Conservation (phyloP, 2,888 invertebrate species). For the Pomacea canaliculata region DNA sequence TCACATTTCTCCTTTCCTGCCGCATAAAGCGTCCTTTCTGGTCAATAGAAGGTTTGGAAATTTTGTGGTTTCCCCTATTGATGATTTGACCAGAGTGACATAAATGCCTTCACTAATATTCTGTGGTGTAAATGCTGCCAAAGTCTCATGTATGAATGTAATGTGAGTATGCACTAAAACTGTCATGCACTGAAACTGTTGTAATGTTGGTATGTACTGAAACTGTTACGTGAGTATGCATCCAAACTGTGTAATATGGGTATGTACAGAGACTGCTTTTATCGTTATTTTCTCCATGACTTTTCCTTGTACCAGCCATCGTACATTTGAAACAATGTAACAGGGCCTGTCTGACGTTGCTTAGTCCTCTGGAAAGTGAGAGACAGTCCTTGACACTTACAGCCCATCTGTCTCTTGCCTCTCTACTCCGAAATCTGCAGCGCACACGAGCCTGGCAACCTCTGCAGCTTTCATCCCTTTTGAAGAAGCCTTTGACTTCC, state of each 20-base stretch:
- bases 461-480: slow-evolving; percentile 44
- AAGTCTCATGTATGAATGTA: not conserved
- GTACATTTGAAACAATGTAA: not conserved
- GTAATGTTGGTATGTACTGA: too few species aligned
- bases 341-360: slow-evolving; percentile 47
- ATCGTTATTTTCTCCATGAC: too few species aligned
- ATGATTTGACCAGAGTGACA: not conserved
- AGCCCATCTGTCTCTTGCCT: slow-evolving; percentile 44
- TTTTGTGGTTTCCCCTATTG: not conserved
- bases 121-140: not conserved
- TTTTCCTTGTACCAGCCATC: too few species aligned
- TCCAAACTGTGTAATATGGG: too few species aligned
- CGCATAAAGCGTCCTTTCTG: not conserved
- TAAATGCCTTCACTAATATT: not conserved
- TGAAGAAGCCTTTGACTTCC: slow-evolving; percentile 22
- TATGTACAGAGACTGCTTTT: too few species aligned
- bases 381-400: slow-evolving; percentile 40
- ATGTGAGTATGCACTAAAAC: too few species aligned
- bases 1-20: not conserved
- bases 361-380: slow-evolving; percentile 43
- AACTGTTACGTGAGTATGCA: too few species aligned
- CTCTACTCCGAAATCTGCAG: slow-evolving; percentile 39
- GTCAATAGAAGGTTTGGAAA: slow-evolving; percentile 1
- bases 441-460: slow-evolving; percentile 52
- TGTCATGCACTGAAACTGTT: too few species aligned